Evolutionary conservation across 2,797 vertebrate species (phyloP).

Genomic region (Garrulus glandarius): DNA sequence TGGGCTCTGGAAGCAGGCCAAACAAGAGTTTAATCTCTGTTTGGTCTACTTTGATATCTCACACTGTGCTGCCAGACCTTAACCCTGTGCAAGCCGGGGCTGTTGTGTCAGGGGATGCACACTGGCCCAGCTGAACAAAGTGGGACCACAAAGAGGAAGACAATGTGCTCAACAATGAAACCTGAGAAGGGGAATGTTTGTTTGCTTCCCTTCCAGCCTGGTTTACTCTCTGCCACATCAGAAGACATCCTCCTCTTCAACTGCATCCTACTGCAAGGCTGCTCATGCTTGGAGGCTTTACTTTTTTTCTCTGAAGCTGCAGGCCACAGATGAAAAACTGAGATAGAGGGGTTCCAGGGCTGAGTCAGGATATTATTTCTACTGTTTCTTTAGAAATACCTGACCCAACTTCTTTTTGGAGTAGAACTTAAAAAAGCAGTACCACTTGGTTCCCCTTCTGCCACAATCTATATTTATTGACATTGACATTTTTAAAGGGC

Average conservation of each 20-base stretch:
- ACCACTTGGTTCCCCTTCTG: neutral
- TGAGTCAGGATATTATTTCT: neutral
- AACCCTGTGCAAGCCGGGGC: neutral
- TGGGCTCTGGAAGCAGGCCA: neutral
- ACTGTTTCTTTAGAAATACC: neutral
- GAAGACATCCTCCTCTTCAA: neutral
- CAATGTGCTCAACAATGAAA: accelerated
- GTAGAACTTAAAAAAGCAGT: neutral
- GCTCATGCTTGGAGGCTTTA: neutral
- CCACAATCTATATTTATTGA: neutral
- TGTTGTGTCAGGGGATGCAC: neutral
- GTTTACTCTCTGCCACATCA: neutral
- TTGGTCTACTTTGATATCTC: neutral
- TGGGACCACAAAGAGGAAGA: neutral
- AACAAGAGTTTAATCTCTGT: neutral
- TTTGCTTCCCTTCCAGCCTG: neutral
- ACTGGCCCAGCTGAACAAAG: neutral
- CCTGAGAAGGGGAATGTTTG: neutral
- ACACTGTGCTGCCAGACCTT: neutral
- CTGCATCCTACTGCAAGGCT: neutral
- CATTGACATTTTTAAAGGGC: neutral
- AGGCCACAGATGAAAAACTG: neutral
- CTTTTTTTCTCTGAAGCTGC: neutral
- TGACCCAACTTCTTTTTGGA: neutral
- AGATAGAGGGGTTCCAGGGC: neutral